phyloP scores from a whole-genome alignment of 2,797 vertebrate species.

The Acanthiza pusilla region DNA sequence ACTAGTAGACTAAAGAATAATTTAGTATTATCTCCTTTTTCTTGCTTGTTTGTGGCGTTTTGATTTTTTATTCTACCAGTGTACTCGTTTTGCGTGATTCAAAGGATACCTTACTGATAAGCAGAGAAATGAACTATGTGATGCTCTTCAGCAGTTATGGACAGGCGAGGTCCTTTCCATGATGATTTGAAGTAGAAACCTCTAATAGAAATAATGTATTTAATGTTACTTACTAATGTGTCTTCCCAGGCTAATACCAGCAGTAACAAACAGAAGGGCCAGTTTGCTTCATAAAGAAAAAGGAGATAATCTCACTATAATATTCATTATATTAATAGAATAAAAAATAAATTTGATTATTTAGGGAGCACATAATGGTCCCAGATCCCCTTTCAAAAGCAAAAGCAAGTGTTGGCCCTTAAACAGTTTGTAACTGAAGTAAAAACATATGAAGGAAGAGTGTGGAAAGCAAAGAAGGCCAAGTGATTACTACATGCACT shows the following conservation, averaged over 20 bases:
- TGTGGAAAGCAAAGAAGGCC: neutral
- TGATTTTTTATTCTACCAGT: neutral
- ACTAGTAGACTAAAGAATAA: neutral
- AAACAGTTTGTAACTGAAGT: neutral
- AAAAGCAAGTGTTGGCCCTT: neutral
- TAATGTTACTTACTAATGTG: neutral
- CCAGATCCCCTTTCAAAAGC: neutral
- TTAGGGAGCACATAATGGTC: neutral
- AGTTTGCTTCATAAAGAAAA: no score
- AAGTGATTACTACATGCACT: neutral
- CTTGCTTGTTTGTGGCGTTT: neutral
- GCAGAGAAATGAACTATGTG: neutral
- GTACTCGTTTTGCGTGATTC: neutral
- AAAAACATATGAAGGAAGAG: neutral
- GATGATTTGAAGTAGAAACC: neutral
- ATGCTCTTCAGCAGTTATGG: neutral
- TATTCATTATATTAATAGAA: no score
- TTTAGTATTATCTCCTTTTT: neutral
- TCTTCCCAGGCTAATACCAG: neutral
- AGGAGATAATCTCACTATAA: no score
- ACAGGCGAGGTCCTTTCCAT: neutral
- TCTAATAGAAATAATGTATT: neutral
- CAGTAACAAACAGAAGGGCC: neutral
- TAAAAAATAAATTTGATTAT: neutral
- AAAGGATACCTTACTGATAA: neutral